Conservation (phyloP, 2,888 invertebrate species). For the Machimus atricapillus region DNA sequence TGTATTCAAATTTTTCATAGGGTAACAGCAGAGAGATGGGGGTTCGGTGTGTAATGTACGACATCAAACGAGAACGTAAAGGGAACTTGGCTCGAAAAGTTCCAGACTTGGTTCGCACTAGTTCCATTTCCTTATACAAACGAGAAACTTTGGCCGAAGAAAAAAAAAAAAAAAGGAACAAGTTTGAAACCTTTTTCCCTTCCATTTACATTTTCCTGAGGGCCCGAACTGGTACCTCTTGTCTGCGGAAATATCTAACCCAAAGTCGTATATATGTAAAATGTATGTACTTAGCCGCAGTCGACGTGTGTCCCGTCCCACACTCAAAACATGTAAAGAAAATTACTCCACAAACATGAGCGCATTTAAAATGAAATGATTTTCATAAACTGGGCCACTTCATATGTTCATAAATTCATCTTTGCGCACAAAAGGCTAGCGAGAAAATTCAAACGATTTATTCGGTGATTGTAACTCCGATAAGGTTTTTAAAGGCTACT, state of each 20-base stretch:
- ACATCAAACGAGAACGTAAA: neutral
- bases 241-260: neutral
- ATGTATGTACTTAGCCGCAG: neutral
- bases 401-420: slow-evolving; percentile 4
- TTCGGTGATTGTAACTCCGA: neutral
- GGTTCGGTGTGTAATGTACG: neutral
- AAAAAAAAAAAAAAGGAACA: neutral
- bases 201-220: slow-evolving; percentile 14
- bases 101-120: slow-evolving; percentile 4
- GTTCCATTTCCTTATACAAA: neutral
- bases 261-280: slow-evolving; percentile 16
- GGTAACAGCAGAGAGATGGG: neutral
- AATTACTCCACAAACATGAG: neutral
- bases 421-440: neutral
- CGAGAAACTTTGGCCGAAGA: neutral
- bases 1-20: slow-evolving; percentile 18
- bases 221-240: neutral
- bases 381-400: neutral
- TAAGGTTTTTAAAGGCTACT: neutral
- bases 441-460: neutral
- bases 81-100: neutral
- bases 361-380: slow-evolving; percentile 16
- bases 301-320: neutral
- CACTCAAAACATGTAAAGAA: neutral
- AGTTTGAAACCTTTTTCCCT: slow-evolving; percentile 7